Evolutionary conservation across 2,113 vertebrate species (phyloP).

Genomic region (western clawed frog (Xenopus tropicalis)): UCB_Xtro_10.0 CM004448.2:13832001-13832500

Average conservation of each 20-base stretch:
- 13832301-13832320: constrained; percentile 24
- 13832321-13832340: constrained; percentile 38
- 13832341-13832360: constrained; percentile 30
- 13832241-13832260: constrained; percentile 3
- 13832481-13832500: too few relatives aligned
- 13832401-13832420: constrained; percentile 23
- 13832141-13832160: too few relatives aligned
- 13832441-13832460: too few relatives aligned
- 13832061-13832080: too few relatives aligned
- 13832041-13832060: too few relatives aligned
- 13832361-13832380: constrained; percentile 18
- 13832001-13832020: too few relatives aligned
- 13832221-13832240: constrained; percentile 8
- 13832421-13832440: constrained; percentile 9
- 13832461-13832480: too few relatives aligned
- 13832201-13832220: neutral
- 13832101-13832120: neutral
- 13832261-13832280: neutral
- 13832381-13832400: constrained; percentile 25
- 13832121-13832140: too few relatives aligned
- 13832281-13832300: constrained; percentile 5
- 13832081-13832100: neutral
- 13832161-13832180: too few relatives aligned
- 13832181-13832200: neutral
- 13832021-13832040: too few relatives aligned